phyloP scores from a whole-genome alignment of 2,888 invertebrate species.

The Drosophila nr. perissopoda region DNA sequence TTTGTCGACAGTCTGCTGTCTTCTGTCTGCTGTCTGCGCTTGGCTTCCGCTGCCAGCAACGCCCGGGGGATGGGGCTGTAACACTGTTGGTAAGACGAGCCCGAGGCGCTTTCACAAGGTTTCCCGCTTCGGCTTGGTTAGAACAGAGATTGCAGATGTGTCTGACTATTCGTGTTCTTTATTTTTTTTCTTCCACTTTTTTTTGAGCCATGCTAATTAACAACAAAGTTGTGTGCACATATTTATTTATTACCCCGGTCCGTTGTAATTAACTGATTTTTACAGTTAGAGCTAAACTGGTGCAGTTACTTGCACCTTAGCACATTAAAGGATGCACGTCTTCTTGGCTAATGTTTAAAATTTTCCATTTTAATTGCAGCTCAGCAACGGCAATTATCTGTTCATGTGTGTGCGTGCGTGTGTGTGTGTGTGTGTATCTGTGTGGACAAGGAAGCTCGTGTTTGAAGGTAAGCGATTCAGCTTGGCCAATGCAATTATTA shows the following conservation, averaged over 20 bases:
- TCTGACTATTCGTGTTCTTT: constrained; percentile 19
- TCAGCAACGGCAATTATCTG: constrained; percentile 58
- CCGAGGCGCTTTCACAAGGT: constrained; percentile 60
- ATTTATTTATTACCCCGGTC: constrained; percentile 41
- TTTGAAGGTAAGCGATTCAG: constrained; percentile 57
- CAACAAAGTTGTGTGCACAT: constrained; percentile 34
- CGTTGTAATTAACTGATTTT: constrained; percentile 54
- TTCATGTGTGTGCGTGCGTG: constrained; percentile 1
- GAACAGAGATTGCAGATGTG: constrained; percentile 24
- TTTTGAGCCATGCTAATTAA: constrained; percentile 54
- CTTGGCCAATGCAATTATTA: constrained; percentile 23
- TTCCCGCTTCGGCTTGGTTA: constrained; percentile 49
- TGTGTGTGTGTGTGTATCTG: background rate
- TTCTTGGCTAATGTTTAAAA: constrained; percentile 60
- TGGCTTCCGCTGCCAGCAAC: constrained; percentile 55
- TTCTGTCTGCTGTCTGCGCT: constrained; percentile 25
- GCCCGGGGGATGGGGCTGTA: constrained; percentile 19
- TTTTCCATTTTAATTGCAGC: constrained; percentile 67
- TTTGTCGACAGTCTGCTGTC: constrained; percentile 5
- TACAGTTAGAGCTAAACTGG: constrained; percentile 58
- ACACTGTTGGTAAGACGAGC: constrained; percentile 37
- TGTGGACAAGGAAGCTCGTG: constrained; percentile 54
- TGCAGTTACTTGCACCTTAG: constrained; percentile 38
- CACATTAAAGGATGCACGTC: constrained; percentile 60
- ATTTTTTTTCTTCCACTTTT: constrained; percentile 4